Evolutionary conservation across 1,140 invertebrate species (phyloP).

Genomic region (Drosophila repleta): DNA sequence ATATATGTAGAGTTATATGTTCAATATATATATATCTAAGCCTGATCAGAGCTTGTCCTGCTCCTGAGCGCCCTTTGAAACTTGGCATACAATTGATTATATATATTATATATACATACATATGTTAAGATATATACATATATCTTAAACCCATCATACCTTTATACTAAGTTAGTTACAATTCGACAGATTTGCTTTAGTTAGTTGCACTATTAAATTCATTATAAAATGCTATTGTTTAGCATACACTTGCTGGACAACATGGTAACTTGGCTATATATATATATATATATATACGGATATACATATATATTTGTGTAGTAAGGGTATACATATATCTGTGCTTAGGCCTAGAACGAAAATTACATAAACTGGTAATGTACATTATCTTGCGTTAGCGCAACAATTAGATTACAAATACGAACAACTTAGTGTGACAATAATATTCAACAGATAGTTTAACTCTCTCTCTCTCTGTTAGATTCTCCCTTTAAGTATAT

Average conservation of each 20-base stretch:
- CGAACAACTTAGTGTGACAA: conserved; percentile 52
- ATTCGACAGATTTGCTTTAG: conserved; percentile 7
- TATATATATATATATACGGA: conserved; percentile 4
- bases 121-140: conserved; percentile 11
- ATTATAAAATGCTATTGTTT: conserved; percentile 20
- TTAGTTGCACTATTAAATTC: conserved; percentile 38
- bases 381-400: conserved; percentile 40
- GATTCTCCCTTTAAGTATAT: conserved; percentile 32
- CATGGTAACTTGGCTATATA: conserved; percentile 37
- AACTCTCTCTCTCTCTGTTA: neutral
- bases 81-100: neutral
- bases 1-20: conserved; percentile 44
- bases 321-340: conserved; percentile 23
- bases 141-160: conserved; percentile 12
- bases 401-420: conserved; percentile 59
- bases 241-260: conserved; percentile 21
- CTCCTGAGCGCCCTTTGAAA: neutral
- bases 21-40: conserved; percentile 41
- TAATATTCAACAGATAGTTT: conserved; percentile 45
- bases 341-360: conserved; percentile 44
- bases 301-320: conserved; percentile 12
- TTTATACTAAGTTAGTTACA: conserved; percentile 7
- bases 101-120: neutral
- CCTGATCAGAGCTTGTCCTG: neutral
- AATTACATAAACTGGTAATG: conserved; percentile 47